phyloP scores from a whole-genome alignment of 2,888 invertebrate species.

The Nipponacmea schrenckii region DNA sequence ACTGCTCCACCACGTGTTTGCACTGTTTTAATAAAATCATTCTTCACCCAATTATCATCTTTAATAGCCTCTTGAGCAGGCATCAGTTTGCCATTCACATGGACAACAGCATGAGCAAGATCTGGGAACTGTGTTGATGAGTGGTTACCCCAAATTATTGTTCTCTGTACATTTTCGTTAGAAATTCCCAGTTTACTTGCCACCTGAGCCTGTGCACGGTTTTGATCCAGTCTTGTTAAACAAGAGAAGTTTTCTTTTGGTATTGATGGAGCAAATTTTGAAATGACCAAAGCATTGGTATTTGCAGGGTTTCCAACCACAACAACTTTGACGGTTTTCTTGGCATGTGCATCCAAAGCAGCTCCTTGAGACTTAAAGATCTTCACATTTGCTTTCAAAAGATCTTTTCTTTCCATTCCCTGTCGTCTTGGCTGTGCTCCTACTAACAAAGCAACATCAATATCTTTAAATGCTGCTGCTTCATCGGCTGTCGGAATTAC shows the following conservation, averaged over 20 bases:
- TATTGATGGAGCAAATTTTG: constrained; percentile 90
- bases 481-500: constrained; percentile 90
- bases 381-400: constrained; percentile 95
- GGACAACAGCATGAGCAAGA: constrained; percentile 72
- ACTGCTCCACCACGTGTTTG: constrained; percentile 98
- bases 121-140: constrained; percentile 99
- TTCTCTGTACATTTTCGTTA: constrained; percentile 80
- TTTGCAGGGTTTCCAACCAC: constrained; percentile 99
- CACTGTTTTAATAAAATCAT: constrained; percentile 86
- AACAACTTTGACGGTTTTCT: constrained; percentile 90
- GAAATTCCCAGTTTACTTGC: constrained; percentile 69
- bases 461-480: constrained; percentile 92
- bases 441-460: constrained; percentile 94
- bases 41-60: constrained; percentile 84
- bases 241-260: constrained; percentile 96
- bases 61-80: constrained; percentile 77
- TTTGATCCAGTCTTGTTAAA: constrained; percentile 98
- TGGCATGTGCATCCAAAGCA: constrained; percentile 89
- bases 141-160: constrained; percentile 99
- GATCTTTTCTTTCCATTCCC: constrained; percentile 99
- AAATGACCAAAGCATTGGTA: constrained; percentile 95
- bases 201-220: constrained; percentile 89
- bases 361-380: constrained; percentile 98
- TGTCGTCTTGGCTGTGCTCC: constrained; percentile 97
- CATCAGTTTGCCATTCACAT: constrained; percentile 67